Percentiles rank a stretch among this genome's conserved stretches.
phyloP scores from a whole-genome alignment of 2,888 invertebrate genomes.

The Auanema sp. region DNA sequence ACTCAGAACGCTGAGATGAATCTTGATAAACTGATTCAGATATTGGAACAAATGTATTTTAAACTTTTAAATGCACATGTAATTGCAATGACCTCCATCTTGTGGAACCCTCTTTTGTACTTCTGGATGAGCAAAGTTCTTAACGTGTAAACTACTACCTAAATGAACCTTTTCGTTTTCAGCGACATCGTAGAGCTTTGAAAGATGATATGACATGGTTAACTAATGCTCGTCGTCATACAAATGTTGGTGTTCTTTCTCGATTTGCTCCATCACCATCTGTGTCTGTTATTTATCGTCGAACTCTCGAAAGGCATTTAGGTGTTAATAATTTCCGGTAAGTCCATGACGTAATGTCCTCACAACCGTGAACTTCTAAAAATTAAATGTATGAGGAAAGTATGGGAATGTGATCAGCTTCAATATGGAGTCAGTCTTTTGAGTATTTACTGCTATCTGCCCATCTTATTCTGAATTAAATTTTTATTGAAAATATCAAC shows the following conservation, averaged over 20 bases:
- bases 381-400: too few species aligned
- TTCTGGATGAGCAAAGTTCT: conserved; percentile 63
- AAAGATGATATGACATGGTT: conserved; percentile 63
- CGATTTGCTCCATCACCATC: conserved; percentile 60
- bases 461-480: too few species aligned
- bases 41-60: conserved; percentile 57
- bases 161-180: conserved; percentile 18
- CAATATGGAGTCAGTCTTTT: too few species aligned
- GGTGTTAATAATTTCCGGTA: conserved; percentile 45
- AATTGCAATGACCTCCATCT: conserved; percentile 61
- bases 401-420: too few species aligned
- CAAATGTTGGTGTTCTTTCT: conserved; percentile 47
- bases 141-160: background rate
- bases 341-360: too few species aligned
- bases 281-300: conserved; percentile 56
- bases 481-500: too few species aligned
- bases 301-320: conserved; percentile 59
- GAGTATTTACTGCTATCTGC: too few species aligned
- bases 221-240: conserved; percentile 53
- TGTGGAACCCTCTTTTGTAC: conserved; percentile 62
- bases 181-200: conserved; percentile 61
- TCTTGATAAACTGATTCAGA: conserved; percentile 6
- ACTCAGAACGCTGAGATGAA: background rate
- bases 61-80: conserved; percentile 59
- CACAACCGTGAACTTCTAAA: too few species aligned